These are phyloP conservation scores for Nephrotoma appendiculata DNA, from an alignment of 2,888 invertebrate genomes.

Conservation along the genomic window DNA sequence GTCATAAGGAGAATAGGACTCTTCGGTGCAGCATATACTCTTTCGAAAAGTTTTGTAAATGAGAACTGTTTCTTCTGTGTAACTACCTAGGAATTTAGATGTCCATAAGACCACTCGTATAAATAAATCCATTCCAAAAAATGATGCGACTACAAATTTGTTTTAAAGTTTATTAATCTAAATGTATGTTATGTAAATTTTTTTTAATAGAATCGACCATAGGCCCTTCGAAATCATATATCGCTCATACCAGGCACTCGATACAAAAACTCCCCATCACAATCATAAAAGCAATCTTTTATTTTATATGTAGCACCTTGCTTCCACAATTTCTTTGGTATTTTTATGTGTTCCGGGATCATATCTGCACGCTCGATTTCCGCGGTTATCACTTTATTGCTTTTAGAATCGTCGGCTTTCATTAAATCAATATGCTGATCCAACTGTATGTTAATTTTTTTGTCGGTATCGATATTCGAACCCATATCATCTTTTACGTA, in stretches of 20 bases:
- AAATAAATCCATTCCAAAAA: too few species aligned
- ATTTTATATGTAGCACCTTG: slow-evolving; percentile 55
- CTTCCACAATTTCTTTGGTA: slow-evolving; percentile 49
- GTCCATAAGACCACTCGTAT: too few species aligned
- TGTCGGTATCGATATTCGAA: neutral
- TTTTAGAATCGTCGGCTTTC: neutral
- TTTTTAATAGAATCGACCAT: too few species aligned
- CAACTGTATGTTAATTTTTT: neutral
- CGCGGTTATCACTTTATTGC: neutral
- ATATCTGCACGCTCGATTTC: neutral
- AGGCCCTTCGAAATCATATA: neutral
- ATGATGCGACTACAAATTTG: too few species aligned
- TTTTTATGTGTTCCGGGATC: slow-evolving; percentile 49
- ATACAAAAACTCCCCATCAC: slow-evolving; percentile 66
- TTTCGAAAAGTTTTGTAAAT: too few species aligned
- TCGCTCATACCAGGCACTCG: slow-evolving; percentile 52
- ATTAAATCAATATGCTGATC: neutral
- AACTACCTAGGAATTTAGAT: too few species aligned
- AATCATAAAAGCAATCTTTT: slow-evolving; percentile 66
- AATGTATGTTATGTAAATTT: too few species aligned
- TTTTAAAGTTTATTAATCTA: too few species aligned
- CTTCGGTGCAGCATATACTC: too few species aligned
- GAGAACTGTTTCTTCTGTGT: too few species aligned
- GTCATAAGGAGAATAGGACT: too few species aligned
- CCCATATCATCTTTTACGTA: neutral